phyloP scores from a whole-genome alignment of 2,113 vertebrate genomes.

The Tachuris rubrigastra region DNA sequence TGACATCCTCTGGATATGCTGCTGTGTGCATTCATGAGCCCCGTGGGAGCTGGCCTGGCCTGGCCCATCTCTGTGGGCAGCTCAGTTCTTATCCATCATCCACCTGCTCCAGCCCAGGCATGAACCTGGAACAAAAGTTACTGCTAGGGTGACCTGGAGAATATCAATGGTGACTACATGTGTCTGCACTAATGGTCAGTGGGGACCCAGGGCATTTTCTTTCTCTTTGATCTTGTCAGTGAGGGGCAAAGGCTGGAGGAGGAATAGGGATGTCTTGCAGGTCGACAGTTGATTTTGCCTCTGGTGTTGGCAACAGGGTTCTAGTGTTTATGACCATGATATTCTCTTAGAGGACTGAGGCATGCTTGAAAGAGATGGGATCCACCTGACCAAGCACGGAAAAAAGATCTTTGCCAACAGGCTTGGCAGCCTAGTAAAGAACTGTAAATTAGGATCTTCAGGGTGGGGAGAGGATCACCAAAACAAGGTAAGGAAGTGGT shows the following conservation, averaged over 20 bases:
- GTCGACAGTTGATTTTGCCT: background rate
- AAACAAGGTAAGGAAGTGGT: background rate
- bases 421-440: background rate
- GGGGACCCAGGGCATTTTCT: background rate
- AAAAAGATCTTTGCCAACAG: background rate
- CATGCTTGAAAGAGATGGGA: background rate
- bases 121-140: background rate
- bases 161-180: too few relatives aligned
- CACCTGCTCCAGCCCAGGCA: background rate
- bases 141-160: background rate
- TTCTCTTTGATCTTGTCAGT: background rate
- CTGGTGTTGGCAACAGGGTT: background rate
- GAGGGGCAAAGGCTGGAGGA: background rate
- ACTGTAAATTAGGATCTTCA: background rate
- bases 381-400: background rate
- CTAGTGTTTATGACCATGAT: background rate
- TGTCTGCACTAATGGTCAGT: background rate
- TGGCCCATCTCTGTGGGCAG: background rate
- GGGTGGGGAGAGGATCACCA: background rate
- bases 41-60: background rate
- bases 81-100: background rate
- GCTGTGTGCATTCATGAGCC: background rate
- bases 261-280: background rate
- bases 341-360: background rate
- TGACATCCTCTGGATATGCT: background rate